Evolutionary conservation across 2,113 vertebrate species (phyloP).

Genomic region (Cathartes aura): DNA sequence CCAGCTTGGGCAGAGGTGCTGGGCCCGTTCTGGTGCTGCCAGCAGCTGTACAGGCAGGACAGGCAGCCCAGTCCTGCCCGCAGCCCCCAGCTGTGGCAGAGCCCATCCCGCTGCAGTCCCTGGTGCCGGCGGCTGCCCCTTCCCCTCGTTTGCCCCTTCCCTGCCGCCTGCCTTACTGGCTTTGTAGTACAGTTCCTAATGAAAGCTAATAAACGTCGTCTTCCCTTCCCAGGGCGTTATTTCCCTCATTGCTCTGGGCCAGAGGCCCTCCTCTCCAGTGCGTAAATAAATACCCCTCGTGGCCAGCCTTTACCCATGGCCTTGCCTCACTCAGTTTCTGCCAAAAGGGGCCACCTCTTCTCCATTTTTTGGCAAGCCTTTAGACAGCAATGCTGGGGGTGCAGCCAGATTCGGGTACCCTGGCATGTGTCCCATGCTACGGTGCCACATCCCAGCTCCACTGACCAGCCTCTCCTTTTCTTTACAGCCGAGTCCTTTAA

Average conservation of each 20-base stretch:
- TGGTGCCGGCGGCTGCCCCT: not conserved
- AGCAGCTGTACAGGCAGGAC: not conserved
- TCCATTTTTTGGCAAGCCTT: fast-evolving
- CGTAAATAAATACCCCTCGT: fast-evolving
- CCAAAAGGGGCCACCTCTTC: not conserved
- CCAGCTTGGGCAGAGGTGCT: not conserved
- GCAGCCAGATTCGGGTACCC: not conserved
- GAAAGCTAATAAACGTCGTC: not conserved
- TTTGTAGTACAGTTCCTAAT: not conserved
- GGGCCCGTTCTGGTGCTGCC: not conserved
- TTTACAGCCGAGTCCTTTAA: slow-evolving; percentile 93
- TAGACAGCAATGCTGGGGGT: fast-evolving
- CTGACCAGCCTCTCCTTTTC: slow-evolving; percentile 9
- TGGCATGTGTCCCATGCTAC: fast-evolving
- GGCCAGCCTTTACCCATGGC: not conserved
- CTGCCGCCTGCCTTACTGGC: fast-evolving
- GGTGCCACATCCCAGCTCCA: not conserved
- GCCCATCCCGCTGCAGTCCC: not conserved
- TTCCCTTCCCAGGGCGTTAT: not conserved
- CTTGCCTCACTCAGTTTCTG: not conserved
- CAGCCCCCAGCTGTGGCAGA: not conserved
- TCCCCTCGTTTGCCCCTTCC: not conserved
- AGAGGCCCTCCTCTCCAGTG: not conserved
- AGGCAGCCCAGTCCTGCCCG: not conserved
- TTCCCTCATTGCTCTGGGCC: fast-evolving